These are phyloP conservation scores for Drosophila murphyi DNA, from an alignment of 1,140 invertebrate species.

Conservation along the genomic window DNA sequence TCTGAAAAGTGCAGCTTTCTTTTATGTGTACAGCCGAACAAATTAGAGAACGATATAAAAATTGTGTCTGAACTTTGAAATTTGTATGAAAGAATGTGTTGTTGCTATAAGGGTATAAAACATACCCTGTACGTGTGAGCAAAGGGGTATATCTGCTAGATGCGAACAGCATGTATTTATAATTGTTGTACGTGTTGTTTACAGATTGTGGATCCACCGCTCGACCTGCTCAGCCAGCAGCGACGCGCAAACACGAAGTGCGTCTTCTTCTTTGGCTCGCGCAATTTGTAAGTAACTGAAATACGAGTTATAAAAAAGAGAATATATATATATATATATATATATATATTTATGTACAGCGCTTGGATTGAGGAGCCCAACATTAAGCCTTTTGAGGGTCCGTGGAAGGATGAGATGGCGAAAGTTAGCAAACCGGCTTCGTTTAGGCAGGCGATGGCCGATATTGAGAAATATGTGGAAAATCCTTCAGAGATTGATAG, in stretches of 20 bases:
- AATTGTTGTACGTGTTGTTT: conserved; percentile 2
- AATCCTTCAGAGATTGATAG: conserved; percentile 87
- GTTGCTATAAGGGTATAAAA: too few species aligned
- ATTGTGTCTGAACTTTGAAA: conserved; percentile 18
- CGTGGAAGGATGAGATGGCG: conserved; percentile 92
- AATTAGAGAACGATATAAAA: neutral
- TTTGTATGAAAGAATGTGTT: neutral
- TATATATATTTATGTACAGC: conserved; percentile 85
- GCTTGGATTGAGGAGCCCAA: conserved; percentile 95
- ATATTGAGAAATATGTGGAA: conserved; percentile 94
- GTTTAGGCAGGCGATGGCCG: conserved; percentile 94
- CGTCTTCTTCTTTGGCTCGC: conserved; percentile 96
- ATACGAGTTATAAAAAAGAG: neutral
- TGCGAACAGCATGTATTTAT: neutral
- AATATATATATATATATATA: neutral
- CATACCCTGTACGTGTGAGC: neutral
- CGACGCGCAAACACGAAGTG: conserved; percentile 90
- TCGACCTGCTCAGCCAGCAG: conserved; percentile 88
- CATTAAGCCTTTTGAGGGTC: conserved; percentile 91
- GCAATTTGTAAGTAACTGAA: conserved; percentile 93
- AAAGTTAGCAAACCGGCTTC: conserved; percentile 91
- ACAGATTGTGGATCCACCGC: conserved; percentile 89
- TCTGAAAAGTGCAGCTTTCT: conserved; percentile 36
- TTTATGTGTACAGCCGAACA: conserved; percentile 17
- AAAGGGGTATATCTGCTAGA: too few species aligned